A percentile compares a stretch with the other conserved stretches of the same genome.
These are phyloP conservation scores for Gerris lacustris DNA, from an alignment of 2,888 invertebrate genomes.

Conservation along the genomic window DNA sequence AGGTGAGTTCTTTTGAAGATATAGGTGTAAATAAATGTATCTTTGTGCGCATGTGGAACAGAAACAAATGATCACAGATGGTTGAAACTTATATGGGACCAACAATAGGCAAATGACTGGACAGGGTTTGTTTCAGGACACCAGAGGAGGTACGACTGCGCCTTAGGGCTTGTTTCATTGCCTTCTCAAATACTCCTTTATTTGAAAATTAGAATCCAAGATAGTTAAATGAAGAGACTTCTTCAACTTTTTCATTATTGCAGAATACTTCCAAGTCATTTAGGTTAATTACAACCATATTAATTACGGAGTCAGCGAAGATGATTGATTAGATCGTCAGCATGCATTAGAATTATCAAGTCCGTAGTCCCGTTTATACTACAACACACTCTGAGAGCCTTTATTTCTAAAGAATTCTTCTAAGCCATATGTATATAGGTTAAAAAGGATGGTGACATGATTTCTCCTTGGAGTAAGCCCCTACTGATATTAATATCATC, in stretches of 20 bases:
- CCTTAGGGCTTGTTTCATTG: background rate
- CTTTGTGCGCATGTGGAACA: no score
- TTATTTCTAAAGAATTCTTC: slow-evolving; percentile 11
- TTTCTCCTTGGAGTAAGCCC: slow-evolving; percentile 15
- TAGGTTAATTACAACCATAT: background rate
- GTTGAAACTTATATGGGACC: no score
- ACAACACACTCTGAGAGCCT: no score
- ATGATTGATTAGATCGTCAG: slow-evolving; percentile 11
- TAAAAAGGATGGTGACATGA: slow-evolving; percentile 10
- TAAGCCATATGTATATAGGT: slow-evolving; percentile 2
- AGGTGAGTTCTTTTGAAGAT: no score
- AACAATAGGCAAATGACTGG: no score
- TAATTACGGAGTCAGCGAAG: background rate
- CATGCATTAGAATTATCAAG: no score
- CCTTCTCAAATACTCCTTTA: background rate
- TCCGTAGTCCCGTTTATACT: no score
- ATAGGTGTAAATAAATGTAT: no score
- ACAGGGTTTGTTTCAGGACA: background rate
- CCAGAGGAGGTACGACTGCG: background rate
- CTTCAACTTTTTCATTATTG: background rate
- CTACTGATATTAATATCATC: no score
- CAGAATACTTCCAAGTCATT: slow-evolving; percentile 5
- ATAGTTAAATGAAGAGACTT: background rate
- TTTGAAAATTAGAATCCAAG: background rate
- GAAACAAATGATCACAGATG: no score